phyloP scores from a whole-genome alignment of 1,140 invertebrate species.

The Philopotamus ludificatus region DNA sequence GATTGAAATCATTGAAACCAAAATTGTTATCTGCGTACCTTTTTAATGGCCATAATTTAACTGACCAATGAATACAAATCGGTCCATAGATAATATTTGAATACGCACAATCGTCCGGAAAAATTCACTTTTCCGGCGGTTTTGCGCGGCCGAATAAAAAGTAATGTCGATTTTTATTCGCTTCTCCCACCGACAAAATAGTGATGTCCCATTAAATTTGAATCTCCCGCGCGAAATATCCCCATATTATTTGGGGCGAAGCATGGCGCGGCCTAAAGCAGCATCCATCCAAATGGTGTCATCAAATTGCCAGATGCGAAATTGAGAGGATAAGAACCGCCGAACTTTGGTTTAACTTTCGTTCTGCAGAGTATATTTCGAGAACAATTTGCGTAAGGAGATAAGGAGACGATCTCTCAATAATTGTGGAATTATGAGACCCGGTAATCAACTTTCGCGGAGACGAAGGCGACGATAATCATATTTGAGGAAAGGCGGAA shows the following conservation, averaged over 20 bases:
- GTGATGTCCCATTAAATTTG: neutral
- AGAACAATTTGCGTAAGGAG: neutral
- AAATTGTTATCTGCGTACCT: too few relatives aligned
- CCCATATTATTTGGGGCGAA: neutral
- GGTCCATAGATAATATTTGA: too few relatives aligned
- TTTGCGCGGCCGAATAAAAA: too few relatives aligned
- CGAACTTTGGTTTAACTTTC: neutral
- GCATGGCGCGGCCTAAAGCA: neutral
- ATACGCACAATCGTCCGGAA: too few relatives aligned
- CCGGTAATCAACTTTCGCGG: neutral
- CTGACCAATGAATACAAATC: too few relatives aligned
- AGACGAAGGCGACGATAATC: neutral
- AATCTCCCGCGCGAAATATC: neutral
- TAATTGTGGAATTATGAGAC: neutral
- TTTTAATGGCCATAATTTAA: too few relatives aligned
- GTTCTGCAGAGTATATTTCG: neutral
- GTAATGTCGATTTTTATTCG: too few relatives aligned
- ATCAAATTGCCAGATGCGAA: constrained; percentile 21
- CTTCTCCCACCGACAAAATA: neutral
- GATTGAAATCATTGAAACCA: too few relatives aligned
- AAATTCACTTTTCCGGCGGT: too few relatives aligned
- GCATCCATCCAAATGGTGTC: constrained; percentile 13
- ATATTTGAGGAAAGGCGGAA: neutral
- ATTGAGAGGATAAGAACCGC: constrained; percentile 17
- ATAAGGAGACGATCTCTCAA: constrained; percentile 5